Evolutionary conservation across 1,140 invertebrate genomes (phyloP).

Genomic region (Adelges cooleyi): DNA sequence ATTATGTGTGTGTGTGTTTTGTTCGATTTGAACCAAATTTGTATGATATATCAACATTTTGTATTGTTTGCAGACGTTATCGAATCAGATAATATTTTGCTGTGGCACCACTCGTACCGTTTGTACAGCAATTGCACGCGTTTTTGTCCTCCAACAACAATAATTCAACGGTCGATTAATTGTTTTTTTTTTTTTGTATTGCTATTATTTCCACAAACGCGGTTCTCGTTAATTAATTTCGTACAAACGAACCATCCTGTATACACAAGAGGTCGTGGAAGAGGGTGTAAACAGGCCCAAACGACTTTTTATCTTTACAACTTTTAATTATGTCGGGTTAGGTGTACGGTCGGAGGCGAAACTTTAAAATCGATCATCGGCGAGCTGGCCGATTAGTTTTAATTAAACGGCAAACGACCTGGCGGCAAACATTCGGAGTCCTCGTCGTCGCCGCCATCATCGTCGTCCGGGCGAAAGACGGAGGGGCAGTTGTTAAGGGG

Average conservation of each 20-base stretch:
- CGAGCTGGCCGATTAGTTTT: constrained; percentile 27
- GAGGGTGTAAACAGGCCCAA: background rate
- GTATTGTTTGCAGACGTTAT: too few relatives aligned
- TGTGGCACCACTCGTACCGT: too few relatives aligned
- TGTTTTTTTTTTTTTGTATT: too few relatives aligned
- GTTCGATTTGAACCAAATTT: too few relatives aligned
- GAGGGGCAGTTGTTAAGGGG: background rate
- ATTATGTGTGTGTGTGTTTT: too few relatives aligned
- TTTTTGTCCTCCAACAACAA: too few relatives aligned
- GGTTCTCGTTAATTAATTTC: too few relatives aligned
- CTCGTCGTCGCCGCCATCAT: background rate
- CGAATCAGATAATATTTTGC: too few relatives aligned
- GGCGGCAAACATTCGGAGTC: background rate
- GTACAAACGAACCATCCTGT: background rate
- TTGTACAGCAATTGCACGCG: too few relatives aligned
- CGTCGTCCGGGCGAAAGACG: background rate
- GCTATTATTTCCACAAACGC: too few relatives aligned
- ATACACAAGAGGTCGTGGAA: background rate
- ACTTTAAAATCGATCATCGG: constrained; percentile 28
- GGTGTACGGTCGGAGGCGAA: constrained; percentile 1
- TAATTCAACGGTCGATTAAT: too few relatives aligned
- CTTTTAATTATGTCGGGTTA: constrained; percentile 28
- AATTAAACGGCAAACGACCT: constrained; percentile 28
- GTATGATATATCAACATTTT: too few relatives aligned
- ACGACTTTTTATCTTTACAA: constrained; percentile 25